These are phyloP conservation scores for Macrostomum cliftonense DNA, from an alignment of 2,888 invertebrate species.

Conservation along the genomic window DNA sequence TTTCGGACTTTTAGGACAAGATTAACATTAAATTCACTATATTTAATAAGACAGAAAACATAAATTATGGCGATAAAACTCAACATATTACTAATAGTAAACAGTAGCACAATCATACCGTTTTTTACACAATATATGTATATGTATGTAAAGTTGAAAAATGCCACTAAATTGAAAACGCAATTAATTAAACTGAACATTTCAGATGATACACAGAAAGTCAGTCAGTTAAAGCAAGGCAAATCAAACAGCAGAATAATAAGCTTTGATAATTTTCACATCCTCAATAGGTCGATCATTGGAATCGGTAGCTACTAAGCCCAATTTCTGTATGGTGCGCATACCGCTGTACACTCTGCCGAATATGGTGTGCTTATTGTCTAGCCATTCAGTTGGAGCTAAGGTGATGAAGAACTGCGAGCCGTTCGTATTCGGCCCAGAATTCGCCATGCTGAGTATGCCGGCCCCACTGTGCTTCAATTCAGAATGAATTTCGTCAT, in stretches of 20 bases:
- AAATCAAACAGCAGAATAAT: neutral
- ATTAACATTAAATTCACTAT: too few species aligned
- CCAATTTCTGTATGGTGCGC: conserved; percentile 73
- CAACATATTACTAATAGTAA: too few species aligned
- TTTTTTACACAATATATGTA: too few species aligned
- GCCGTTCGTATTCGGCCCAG: conserved; percentile 85
- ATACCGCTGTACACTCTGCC: conserved; percentile 68
- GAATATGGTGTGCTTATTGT: conserved; percentile 90
- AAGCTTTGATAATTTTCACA: conserved; percentile 37
- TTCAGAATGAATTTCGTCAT: conserved; percentile 80
- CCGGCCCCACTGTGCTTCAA: conserved; percentile 80
- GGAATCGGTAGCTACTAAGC: conserved; percentile 76
- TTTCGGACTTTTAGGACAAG: too few species aligned
- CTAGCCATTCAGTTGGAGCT: conserved; percentile 88
- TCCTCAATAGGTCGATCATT: conserved; percentile 75
- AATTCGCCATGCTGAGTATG: conserved; percentile 89
- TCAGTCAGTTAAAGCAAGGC: neutral
- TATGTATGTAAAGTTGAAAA: too few species aligned
- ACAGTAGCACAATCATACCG: too few species aligned
- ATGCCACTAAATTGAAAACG: too few species aligned
- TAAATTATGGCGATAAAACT: too few species aligned
- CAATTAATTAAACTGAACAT: too few species aligned
- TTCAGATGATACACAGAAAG: too few species aligned
- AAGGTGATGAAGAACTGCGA: conserved; percentile 95
- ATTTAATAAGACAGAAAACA: too few species aligned